A percentile compares a stretch with the other conserved stretches of the same genome.
phyloP scores from a whole-genome alignment of 2,113 vertebrate species.

The Charadrius vociferus region DNA sequence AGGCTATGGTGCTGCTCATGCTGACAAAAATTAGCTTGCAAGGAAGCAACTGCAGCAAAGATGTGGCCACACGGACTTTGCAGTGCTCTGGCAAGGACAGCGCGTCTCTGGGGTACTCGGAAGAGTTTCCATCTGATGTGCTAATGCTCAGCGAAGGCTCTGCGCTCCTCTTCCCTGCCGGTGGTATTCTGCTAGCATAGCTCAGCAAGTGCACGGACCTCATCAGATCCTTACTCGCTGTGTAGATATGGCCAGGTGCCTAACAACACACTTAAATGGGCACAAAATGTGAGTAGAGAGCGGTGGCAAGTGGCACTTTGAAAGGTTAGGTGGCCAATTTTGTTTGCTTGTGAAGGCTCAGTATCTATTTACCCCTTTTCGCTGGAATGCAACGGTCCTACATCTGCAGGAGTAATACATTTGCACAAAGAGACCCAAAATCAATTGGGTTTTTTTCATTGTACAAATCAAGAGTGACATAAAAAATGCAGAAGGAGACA shows the following conservation, averaged over 20 bases:
- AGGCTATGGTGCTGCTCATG: accelerated
- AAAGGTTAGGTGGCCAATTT: neutral
- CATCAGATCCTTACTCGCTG: neutral
- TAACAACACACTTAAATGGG: accelerated
- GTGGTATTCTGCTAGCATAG: neutral
- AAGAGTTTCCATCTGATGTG: neutral
- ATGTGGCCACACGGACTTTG: neutral
- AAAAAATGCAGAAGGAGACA: neutral
- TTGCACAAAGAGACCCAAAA: neutral
- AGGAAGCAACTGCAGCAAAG: neutral
- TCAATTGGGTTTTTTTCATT: neutral
- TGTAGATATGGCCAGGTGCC: accelerated
- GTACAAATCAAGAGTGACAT: neutral
- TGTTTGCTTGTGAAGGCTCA: neutral
- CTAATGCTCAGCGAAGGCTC: neutral
- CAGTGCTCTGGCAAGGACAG: neutral
- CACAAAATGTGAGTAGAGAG: neutral
- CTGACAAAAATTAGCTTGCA: neutral
- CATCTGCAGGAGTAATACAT: neutral
- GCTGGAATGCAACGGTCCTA: neutral
- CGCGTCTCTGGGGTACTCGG: accelerated
- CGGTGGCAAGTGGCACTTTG: neutral
- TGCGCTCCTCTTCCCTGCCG: neutral
- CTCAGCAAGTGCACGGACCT: neutral
- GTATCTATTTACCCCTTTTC: neutral